These are phyloP conservation scores for Dolichoris vasculosae DNA, from an alignment of 1,140 invertebrate species.

Conservation along the genomic window DNA sequence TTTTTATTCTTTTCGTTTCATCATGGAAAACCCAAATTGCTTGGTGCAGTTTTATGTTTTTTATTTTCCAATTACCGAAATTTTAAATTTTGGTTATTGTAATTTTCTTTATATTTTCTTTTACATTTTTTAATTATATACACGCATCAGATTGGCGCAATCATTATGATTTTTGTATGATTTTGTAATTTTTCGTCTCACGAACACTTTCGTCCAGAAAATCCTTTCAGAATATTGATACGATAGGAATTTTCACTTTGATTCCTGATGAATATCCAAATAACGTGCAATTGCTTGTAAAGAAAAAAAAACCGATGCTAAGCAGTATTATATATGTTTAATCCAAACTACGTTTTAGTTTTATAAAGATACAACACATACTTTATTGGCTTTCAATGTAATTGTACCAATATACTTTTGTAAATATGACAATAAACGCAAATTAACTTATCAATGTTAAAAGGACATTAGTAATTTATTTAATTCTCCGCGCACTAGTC, in stretches of 20 bases:
- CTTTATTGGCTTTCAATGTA: conserved; percentile 49
- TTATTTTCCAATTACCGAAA: background rate
- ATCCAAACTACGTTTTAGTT: conserved; percentile 39
- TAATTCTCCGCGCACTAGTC: background rate
- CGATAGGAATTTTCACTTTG: conserved; percentile 2
- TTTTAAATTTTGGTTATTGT: background rate
- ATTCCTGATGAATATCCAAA: conserved; percentile 19
- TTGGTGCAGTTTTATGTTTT: background rate
- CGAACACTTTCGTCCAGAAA: background rate
- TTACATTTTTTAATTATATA: background rate
- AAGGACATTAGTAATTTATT: conserved; percentile 33
- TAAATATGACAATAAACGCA: conserved; percentile 53
- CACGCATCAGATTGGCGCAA: background rate
- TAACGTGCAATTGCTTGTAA: conserved; percentile 40
- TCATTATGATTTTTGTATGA: background rate
- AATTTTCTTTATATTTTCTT: background rate
- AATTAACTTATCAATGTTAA: conserved; percentile 49
- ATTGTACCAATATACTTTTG: conserved; percentile 49
- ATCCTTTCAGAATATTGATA: background rate
- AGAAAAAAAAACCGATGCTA: conserved; percentile 26
- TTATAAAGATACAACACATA: conserved; percentile 34
- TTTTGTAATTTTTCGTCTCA: background rate
- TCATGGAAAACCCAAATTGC: conserved; percentile 44
- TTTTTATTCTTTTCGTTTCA: conserved; percentile 46
- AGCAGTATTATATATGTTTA: conserved; percentile 44